phyloP scores from a whole-genome alignment of 2,888 invertebrate genomes.

The Arctia plantaginis region DNA sequence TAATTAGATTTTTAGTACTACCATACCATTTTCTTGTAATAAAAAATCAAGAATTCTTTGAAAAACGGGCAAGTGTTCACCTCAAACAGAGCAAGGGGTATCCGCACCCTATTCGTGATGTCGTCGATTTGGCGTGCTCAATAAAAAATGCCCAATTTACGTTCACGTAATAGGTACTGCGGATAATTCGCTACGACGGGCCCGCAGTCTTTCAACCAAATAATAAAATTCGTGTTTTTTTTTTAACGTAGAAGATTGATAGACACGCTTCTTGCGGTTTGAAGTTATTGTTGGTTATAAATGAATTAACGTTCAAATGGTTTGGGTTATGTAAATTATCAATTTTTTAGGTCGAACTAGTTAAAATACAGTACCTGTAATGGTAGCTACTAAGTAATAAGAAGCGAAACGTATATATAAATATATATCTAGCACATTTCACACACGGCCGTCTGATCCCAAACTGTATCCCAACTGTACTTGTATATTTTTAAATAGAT shows the following conservation, averaged over 20 bases:
- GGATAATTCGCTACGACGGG: conserved; percentile 66
- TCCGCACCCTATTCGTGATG: conserved; percentile 69
- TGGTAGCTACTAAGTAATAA: not conserved
- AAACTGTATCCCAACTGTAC: too few species aligned
- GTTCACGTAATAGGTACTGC: conserved; percentile 74
- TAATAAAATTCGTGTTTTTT: conserved; percentile 47
- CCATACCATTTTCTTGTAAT: not conserved
- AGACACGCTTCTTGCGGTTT: conserved; percentile 13
- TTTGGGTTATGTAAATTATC: conserved; percentile 1
- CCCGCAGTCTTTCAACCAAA: conserved; percentile 9
- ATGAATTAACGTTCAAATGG: conserved; percentile 6
- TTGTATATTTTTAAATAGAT: too few species aligned
- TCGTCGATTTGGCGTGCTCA: conserved; percentile 72
- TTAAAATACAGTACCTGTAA: not conserved
- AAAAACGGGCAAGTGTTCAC: not conserved
- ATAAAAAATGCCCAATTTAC: conserved; percentile 75
- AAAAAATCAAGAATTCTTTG: not conserved
- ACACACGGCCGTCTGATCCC: too few species aligned
- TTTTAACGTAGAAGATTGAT: conserved; percentile 26
- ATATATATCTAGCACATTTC: too few species aligned
- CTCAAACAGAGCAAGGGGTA: conserved; percentile 17
- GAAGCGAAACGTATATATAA: too few species aligned
- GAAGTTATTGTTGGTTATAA: conserved; percentile 2
- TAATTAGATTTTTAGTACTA: not conserved
- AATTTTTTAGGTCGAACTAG: too few species aligned